Evolutionary conservation across 2,888 invertebrate species (phyloP), one percentile per base, ranked within the genome.

Genomic region (Oxyteleia sp.): DNA sequence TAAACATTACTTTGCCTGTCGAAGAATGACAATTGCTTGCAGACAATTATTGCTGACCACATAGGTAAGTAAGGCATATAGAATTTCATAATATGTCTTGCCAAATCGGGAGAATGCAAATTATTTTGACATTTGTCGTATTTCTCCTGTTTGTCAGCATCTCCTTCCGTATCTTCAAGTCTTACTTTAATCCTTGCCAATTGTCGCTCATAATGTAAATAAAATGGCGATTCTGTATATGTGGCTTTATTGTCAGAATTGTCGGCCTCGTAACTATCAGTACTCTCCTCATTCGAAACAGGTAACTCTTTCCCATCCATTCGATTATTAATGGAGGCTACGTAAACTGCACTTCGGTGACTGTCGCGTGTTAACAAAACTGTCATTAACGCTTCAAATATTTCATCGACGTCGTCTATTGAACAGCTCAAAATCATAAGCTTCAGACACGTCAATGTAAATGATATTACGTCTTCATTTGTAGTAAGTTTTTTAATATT

Each of bases 1-100:
- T 15, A 11, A 41, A 11, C 43, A 43, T 68, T 68, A 20, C 68
- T 55, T 43, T 55, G n/a, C 10, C 68, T 53, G 16, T 68, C 53
- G n/a, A 55, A 43, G 20, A 55, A 1, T 26, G 53, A 55, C 10
- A 55, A 29, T n/a, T 5, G 11, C 15, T 51, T 23, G 0, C 8
- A 18, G 2, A 66, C 51, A 8, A 51, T 16, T 1, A 41, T 16
- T 13, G 23, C 38, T 11, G 51, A 11, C 51, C 66, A 66, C 15
- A 66, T 11, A 0, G 66, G 51, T n/a, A 66, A 3, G 13, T 51
- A 66, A 0, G 66, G 38, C 41, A 66, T 51, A 51, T 7, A 4
- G 2, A 8, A 23, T 23, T 23, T 23, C 5, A 23, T 4, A 23
- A 23, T 23, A 23, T 23, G 23, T 2, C 5, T 23, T 23, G 5